Conservation (phyloP, 2,113 vertebrate species). For the Pteronura brasiliensis region DNA sequence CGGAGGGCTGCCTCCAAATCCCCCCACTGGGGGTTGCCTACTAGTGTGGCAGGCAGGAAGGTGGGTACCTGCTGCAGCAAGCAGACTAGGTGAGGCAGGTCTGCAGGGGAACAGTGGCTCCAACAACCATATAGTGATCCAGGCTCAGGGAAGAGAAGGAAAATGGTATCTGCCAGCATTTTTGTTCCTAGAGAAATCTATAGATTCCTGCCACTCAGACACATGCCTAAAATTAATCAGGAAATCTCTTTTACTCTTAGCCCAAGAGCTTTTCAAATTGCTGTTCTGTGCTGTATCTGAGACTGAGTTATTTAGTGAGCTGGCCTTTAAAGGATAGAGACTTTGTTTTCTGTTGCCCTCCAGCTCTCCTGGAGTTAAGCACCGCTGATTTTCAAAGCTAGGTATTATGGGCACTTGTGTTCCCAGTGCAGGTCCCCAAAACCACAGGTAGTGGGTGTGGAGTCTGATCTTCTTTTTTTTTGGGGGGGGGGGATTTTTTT, state of each 20-base stretch:
- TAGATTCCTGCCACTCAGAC: neutral
- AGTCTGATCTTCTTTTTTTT: too few species aligned
- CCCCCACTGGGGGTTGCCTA: neutral
- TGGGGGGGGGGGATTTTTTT: too few species aligned
- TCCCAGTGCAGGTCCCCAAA: neutral
- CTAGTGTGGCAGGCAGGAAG: neutral
- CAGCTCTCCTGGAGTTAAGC: neutral
- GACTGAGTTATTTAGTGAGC: neutral
- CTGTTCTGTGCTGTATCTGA: neutral
- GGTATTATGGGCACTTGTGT: neutral
- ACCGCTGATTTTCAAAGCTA: neutral
- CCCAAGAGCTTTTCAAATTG: neutral
- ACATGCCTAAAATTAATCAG: neutral
- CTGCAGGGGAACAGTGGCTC: neutral
- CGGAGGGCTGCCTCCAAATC: neutral
- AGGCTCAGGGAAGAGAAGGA: neutral
- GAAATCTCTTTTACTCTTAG: neutral
- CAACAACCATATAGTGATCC: neutral
- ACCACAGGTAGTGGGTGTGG: neutral
- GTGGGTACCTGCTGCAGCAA: neutral
- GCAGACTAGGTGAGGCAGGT: neutral
- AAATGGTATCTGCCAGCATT: neutral
- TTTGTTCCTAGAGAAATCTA: neutral
- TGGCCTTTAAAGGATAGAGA: neutral
- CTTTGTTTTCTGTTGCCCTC: neutral